Base-by-base conservation (phyloP, 1,140 invertebrate genomes). In the Ericerus pela region DNA sequence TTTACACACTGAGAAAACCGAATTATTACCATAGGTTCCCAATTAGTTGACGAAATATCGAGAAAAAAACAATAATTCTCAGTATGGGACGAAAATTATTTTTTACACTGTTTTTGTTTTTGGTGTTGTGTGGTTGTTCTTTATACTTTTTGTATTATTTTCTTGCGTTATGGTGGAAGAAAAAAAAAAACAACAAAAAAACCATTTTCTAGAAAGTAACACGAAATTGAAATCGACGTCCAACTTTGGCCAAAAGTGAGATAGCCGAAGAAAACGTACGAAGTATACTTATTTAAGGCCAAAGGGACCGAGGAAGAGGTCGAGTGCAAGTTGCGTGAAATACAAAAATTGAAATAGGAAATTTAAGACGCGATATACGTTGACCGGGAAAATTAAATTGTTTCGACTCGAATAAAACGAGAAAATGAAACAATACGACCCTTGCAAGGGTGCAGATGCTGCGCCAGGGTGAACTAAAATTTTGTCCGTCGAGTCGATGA, bases 311-410 rank as follows among this genome's bases (percentile, higher is more conserved):
- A 47, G 20, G 16, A 24, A 47, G 20, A 10, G 18, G 41, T 38
- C 41, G 41, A 47, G 41, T 24, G 20, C 41, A 47, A 18, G 3
- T 47, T 24, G 41, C 41, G 41, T 47, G 41, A 47, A 47, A 47
- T 47, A 47, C 14, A 47, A 47, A 47, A 47, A 47, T 47, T 47
- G 41, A 47, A 47, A 47, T 47, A 47, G 41, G 41, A 47, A 47
- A 47, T 47, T 47, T 47, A 47, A 24, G 20, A 47, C 41, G 26
- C 41, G 41, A 47, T 47, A 47, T 47, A 24, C n/a, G n/a, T n/a
- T 47, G 41, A 24, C 22, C 41, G 41, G 26, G 11, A 24, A 47
- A 47, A 47, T 47, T 47, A 47, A 47, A 47, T 47, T 47, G 41
- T 47, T 47, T 47, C 41, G 14, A 47, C 41, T 24, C 26, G 41